Percentiles rank a stretch among this genome's conserved stretches.
phyloP scores from a whole-genome alignment of 2,888 invertebrate genomes.

The Melanchra persicariae region DNA sequence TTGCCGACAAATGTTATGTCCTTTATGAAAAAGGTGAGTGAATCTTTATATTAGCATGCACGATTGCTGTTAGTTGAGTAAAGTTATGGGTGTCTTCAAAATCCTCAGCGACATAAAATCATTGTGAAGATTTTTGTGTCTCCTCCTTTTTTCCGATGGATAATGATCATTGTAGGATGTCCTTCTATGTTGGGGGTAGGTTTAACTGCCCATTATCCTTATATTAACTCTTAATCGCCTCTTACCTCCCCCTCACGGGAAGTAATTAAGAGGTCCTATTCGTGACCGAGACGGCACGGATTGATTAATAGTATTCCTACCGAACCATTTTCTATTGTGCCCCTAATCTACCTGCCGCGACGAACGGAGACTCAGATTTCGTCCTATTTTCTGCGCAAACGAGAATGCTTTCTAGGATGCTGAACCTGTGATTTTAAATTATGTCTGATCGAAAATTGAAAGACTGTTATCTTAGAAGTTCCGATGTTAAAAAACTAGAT shows the following conservation, averaged over 20 bases:
- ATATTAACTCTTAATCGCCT: slow-evolving; percentile 44
- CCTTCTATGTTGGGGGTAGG: slow-evolving; percentile 2
- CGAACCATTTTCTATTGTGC: slow-evolving; percentile 50
- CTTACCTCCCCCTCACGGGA: slow-evolving; percentile 35
- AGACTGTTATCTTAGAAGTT: slow-evolving; percentile 9
- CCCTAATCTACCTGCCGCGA: slow-evolving; percentile 41
- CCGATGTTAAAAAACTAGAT: not conserved
- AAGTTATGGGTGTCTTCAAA: not conserved
- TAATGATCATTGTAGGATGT: slow-evolving; percentile 9
- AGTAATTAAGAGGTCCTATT: slow-evolving; percentile 47
- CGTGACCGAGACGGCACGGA: slow-evolving; percentile 46
- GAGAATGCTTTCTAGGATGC: slow-evolving; percentile 34
- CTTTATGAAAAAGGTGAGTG: slow-evolving; percentile 97
- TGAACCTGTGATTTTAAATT: slow-evolving; percentile 12
- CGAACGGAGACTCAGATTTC: slow-evolving; percentile 26
- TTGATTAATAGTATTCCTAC: slow-evolving; percentile 63
- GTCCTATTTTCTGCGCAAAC: slow-evolving; percentile 26
- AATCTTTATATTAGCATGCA: slow-evolving; percentile 30
- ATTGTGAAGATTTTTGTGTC: not conserved
- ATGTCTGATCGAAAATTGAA: slow-evolving; percentile 5
- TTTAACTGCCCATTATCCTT: slow-evolving; percentile 40
- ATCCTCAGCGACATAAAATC: not conserved
- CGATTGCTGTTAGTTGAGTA: not conserved
- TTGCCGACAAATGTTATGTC: slow-evolving; percentile 97
- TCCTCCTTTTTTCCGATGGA: not conserved